phyloP scores from a whole-genome alignment of 92 coral and sea anemone species.

The Palythoa grandiflora region DNA sequence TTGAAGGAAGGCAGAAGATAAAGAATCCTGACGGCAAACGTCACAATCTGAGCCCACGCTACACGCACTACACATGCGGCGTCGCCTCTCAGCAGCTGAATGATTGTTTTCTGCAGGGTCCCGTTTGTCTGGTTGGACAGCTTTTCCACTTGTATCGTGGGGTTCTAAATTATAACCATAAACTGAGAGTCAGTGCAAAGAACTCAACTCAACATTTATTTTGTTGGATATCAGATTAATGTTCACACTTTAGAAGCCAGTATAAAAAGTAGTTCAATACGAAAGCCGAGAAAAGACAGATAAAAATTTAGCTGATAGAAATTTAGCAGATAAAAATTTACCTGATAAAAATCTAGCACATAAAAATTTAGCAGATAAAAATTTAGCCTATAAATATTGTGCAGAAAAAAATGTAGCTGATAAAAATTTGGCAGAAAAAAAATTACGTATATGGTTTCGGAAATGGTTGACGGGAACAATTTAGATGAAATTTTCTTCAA shows the following conservation, averaged over 20 bases:
- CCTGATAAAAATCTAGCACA: too few relatives aligned
- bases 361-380: too few relatives aligned
- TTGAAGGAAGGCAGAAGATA: slow-evolving; percentile 26
- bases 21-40: slow-evolving; percentile 37
- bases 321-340: too few relatives aligned
- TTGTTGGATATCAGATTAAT: too few relatives aligned
- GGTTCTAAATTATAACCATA: neutral
- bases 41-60: slow-evolving; percentile 35
- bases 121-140: neutral
- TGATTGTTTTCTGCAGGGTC: neutral
- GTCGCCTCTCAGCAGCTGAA: slow-evolving; percentile 5
- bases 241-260: too few relatives aligned
- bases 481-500: slow-evolving; percentile 45
- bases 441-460: slow-evolving; percentile 33
- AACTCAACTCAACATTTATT: too few relatives aligned
- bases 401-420: too few relatives aligned
- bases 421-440: too few relatives aligned
- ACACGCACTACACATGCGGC: slow-evolving; percentile 17
- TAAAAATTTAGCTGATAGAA: too few relatives aligned
- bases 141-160: neutral
- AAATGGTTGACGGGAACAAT: slow-evolving; percentile 41
- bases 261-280: too few relatives aligned
- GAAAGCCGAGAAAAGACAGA: too few relatives aligned
- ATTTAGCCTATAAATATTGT: too few relatives aligned
- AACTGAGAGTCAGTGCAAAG: neutral